These are phyloP conservation scores for Channa maculata DNA, from an alignment of 2,113 vertebrate genomes.

Conservation along the genomic window DNA sequence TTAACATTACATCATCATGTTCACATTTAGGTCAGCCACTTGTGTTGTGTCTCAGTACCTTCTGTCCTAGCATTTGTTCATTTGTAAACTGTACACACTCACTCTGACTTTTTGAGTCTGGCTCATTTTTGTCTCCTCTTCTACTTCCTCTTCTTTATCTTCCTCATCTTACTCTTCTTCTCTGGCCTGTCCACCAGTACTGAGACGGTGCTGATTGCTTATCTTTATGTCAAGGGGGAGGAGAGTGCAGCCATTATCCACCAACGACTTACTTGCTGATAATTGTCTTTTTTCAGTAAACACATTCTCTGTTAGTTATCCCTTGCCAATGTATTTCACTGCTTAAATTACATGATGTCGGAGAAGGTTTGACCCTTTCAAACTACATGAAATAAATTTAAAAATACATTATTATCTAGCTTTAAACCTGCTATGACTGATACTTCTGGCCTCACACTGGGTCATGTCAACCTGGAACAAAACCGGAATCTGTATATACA, in stretches of 20 bases:
- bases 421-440: too few species aligned
- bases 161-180: conserved; percentile 32
- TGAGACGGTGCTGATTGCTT: conserved; percentile 39
- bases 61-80: conserved; percentile 1
- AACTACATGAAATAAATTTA: too few species aligned
- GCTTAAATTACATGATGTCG: too few species aligned
- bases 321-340: background rate
- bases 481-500: too few species aligned
- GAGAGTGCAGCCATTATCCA: conserved; percentile 33
- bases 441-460: too few species aligned
- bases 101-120: background rate
- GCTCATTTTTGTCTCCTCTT: background rate
- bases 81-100: background rate
- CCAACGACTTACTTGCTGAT: conserved; percentile 12
- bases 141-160: conserved; percentile 31
- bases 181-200: conserved; percentile 57
- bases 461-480: too few species aligned
- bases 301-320: background rate
- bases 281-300: background rate
- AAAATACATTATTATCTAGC: too few species aligned
- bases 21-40: conserved; percentile 29
- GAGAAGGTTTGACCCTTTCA: too few species aligned
- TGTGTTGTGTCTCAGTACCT: conserved; percentile 9
- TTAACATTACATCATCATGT: conserved; percentile 43
- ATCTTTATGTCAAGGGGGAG: conserved; percentile 27